Base-by-base conservation (phyloP, 2,797 vertebrate genomes). In the Menidia menidia region DNA sequence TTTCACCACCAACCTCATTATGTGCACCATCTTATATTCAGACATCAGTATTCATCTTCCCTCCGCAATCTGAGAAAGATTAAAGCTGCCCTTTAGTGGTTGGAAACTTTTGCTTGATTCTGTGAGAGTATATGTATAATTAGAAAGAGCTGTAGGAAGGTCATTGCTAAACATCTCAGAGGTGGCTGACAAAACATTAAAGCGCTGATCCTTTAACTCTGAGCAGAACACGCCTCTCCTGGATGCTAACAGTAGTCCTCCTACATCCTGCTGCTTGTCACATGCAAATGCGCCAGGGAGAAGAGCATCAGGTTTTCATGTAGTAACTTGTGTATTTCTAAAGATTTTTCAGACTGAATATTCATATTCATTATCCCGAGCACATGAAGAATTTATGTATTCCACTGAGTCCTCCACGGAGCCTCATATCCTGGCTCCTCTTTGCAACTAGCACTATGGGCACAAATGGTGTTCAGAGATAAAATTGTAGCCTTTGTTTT, bases 21-120 rank as follows among this genome's bases (percentile, higher is more conserved):
- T 39, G 9, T 1, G 35, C 35, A 39, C 9, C 35, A 39, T 6
- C 15, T 52, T 64, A 42, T 71, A 73, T 32, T 48, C 56, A 57
- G 58, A 51, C 68, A 68, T 64, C 72, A 71, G 54, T 64, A 69
- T 77, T 77, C 2, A 68, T 75, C 68, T 72, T 61, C 64, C 76
- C 67, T 51, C 35, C 41, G 71, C 60, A 68, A 78, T 65, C 50
- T 3, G 1, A 43, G 35, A 4, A 6, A 69, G 73, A 82, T 82
- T 72, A 77, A 75, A 82, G 79, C 76, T 71, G 66, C 81, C 66
- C 78, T 83, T 77, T 77, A 67, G 44, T 51, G 75, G 64, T 64
- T 50, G 63, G 71, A 69, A 67, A 52, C 51, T 54, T 25, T 60
- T 73, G 71, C 79, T 78, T 80, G 67, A 81, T 80, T 84, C 55